Conservation (phyloP, 2,797 vertebrate species). For the Clangula hyemalis region DNA sequence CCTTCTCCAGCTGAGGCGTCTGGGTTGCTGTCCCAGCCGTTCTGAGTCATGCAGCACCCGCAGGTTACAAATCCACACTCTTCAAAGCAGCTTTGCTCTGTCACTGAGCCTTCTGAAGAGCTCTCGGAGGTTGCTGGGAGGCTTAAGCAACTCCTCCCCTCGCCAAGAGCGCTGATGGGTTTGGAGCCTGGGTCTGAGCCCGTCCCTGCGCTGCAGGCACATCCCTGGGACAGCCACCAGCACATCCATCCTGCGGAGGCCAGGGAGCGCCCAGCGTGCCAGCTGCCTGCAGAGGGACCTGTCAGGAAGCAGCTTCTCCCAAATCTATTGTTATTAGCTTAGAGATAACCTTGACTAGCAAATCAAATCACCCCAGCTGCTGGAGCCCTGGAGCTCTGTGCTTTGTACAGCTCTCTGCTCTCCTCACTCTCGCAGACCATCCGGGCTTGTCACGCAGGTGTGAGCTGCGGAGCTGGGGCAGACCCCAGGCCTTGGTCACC, state of each 20-base stretch:
- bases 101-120: background rate
- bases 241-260: rapidly evolving
- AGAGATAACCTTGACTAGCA: background rate
- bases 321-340: background rate
- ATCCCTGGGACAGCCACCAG: background rate
- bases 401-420: background rate
- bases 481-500: no score
- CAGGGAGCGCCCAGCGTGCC: background rate
- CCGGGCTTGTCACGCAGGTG: background rate
- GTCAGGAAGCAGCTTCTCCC: background rate
- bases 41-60: background rate
- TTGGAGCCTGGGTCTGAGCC: background rate
- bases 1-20: background rate
- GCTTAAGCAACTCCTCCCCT: background rate
- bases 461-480: no score
- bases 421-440: background rate
- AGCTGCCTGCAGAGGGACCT: background rate
- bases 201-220: background rate
- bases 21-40: no score
- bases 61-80: background rate
- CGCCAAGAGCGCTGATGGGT: rapidly evolving
- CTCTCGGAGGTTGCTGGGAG: background rate
- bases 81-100: background rate
- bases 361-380: background rate
- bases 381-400: background rate